Evolutionary conservation across 1,140 invertebrate species (phyloP), one percentile per base, ranked within the genome.

Genomic region (Drosophila saltans): DNA sequence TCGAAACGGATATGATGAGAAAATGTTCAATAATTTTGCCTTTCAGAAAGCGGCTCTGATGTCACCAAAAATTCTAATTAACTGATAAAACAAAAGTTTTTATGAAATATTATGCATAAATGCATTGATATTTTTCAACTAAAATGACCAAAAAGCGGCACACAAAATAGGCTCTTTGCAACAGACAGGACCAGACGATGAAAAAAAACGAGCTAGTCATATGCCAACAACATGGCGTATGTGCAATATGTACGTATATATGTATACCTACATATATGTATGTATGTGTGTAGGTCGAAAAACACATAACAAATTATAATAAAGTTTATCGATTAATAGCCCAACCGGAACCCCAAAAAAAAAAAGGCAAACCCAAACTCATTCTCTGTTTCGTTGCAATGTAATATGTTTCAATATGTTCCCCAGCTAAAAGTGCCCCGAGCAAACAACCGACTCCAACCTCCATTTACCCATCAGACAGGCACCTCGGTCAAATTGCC

Each of bases 311-410:
- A 82, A 89, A 88, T 88, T 88, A 89, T 89, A 89, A 89, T 89
- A 75, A 74, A 74, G 66, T 84, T 89, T 89, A 89, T 88, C 84
- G 84, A 88, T 88, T 88, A 86, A 86, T 80, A 67, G 76, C 66
- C 70, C 70, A 76, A 43, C 61, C 24, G 41, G 40, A 78, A 77
- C 77, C 74, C 16, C 16, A 5, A 21, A 30, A 30, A 30, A 30
- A 21, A 16, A 16, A 16, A 16, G 16, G 16, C 16, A 16, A 77
- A 61, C 26, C 43, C 45, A 61, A 43, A 52, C 56, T 10, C 56
- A 58, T 58, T 58, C 56, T 21, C 56, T 39, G 5, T 36, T 1
- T 24, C 30, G 56, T 10, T 39, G 56, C 39, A 61, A 63, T 68
- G 68, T 72, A 73, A 69, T 73, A 77, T 71, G 72, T 83, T 82